Base-by-base conservation (phyloP, 2,888 invertebrate species). In the Buathra laborator region DNA sequence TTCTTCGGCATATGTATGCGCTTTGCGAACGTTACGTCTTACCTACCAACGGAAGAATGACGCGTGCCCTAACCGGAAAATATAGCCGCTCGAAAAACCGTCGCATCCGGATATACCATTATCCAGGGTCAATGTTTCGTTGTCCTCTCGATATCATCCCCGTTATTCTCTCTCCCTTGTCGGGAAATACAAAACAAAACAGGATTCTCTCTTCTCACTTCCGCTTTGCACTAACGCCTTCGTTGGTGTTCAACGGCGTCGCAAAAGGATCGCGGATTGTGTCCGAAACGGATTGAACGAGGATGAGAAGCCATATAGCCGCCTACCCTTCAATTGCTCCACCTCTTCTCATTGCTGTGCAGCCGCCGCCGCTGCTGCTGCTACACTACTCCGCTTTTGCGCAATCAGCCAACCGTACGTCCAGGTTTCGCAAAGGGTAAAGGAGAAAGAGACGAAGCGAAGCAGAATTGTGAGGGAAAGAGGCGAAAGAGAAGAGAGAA, bases 321-420 rank as follows among this genome's bases (percentile, higher is more conserved):
- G 51, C 29, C 43, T 46, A 68, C 16, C 29, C 53, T 46, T 53
- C 59, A 32, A 70, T 72, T 66, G 4, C 64, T 48, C 48, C 62
- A 6, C 9, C 51, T 24, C 29, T 62, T 32, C 74, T 44, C 66
- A 24, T 37, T 64, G 46, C 80, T 72, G 44, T 24, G 66, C 19
- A 32, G 53, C 71, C 56, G 37, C 48, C 19, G 56, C 29, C 48
- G 29, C 76, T 72, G 32, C 66, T 62, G 46, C 46, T 43, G 46
- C 44, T 24, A 16, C 19, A 37, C n/a, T 76, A 75, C 77, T 86
- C 67, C 70, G 59, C 84, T 71, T 76, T 87, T 87, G 79, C 79
- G 87, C 88, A 87, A 89, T 89, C 89, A 88, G 85, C 83, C 77
- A 62, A 62, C 62, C 24, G 14, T 86, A 81, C 87, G 85, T 87